Percentiles rank a stretch among this genome's conserved stretches.
phyloP scores from a whole-genome alignment of 2,113 vertebrate species.

The Podarcis raffonei region DNA sequence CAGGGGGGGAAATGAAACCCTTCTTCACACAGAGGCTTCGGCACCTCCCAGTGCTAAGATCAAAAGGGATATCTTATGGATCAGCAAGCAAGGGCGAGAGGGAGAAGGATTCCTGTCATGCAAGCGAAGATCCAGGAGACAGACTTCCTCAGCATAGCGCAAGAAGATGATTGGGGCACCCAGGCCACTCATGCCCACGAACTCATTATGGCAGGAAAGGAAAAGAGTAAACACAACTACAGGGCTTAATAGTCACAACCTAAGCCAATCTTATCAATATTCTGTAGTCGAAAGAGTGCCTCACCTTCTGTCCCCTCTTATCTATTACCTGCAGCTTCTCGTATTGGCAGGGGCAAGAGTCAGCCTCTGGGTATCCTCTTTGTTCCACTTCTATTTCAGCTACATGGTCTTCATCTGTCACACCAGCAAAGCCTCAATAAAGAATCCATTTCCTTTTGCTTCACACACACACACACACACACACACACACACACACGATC shows the following conservation, averaged over 20 bases:
- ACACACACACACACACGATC: background rate
- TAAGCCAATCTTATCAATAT: background rate
- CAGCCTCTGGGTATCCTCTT: background rate
- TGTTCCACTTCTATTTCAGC: background rate
- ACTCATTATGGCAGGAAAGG: background rate
- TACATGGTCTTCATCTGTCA: background rate
- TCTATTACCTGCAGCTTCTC: background rate
- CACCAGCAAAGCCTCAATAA: background rate
- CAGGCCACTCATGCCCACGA: background rate
- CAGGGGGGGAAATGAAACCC: background rate
- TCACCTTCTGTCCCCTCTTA: background rate
- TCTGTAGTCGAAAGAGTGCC: background rate
- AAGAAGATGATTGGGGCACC: background rate
- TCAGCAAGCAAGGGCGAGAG: background rate
- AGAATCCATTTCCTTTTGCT: background rate
- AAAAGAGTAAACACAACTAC: too few relatives aligned
- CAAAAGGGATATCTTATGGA: slow-evolving; percentile 8
- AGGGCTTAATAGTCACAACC: background rate
- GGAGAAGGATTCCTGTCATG: slow-evolving; percentile 7
- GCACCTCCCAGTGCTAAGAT: background rate
- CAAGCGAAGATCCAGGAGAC: background rate
- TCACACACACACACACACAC: background rate
- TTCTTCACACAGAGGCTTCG: background rate
- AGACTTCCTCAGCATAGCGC: background rate
- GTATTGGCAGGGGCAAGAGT: background rate